phyloP scores from a whole-genome alignment of 1,140 invertebrate genomes.

The Orius laevigatus region DNA sequence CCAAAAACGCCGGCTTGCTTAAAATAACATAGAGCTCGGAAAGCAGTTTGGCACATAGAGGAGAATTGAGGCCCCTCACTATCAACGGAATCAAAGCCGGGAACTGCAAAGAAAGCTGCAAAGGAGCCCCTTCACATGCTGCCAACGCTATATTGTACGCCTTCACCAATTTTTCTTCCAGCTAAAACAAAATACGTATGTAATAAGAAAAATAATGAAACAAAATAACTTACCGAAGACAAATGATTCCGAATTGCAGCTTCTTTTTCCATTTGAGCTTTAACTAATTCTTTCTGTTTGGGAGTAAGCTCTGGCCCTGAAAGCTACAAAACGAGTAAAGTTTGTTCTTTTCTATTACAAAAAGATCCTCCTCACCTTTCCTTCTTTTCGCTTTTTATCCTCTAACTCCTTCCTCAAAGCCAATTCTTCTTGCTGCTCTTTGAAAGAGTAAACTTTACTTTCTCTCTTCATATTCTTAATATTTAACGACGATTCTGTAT shows the following conservation, averaged over 20 bases:
- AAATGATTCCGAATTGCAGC: constrained; percentile 50
- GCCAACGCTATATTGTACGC: constrained; percentile 45
- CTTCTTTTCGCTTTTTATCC: constrained; percentile 70
- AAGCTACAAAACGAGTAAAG: constrained; percentile 9
- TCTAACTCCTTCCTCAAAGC: constrained; percentile 82
- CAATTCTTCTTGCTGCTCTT: constrained; percentile 90
- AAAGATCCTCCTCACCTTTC: constrained; percentile 42
- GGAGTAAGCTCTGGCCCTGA: constrained; percentile 52
- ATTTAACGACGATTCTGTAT: constrained; percentile 40
- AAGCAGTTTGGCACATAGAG: constrained; percentile 46
- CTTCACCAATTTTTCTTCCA: constrained; percentile 15
- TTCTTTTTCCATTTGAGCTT: constrained; percentile 76
- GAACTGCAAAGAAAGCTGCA: constrained; percentile 21
- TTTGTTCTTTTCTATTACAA: neutral
- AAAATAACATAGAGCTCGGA: constrained; percentile 43
- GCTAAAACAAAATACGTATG: constrained; percentile 17
- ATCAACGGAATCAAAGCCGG: constrained; percentile 43
- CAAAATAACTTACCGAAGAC: constrained; percentile 30
- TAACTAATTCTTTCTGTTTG: constrained; percentile 87
- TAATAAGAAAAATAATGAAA: constrained; percentile 15
- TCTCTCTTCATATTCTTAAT: constrained; percentile 86
- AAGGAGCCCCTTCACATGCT: constrained; percentile 27
- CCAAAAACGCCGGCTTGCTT: constrained; percentile 21
- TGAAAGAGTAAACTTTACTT: constrained; percentile 92
- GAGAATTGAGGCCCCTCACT: constrained; percentile 44